Evolutionary conservation across 1,140 invertebrate genomes (phyloP), one percentile per base, ranked within the genome.

Genomic region (Rhyacophila brunnea): DNA sequence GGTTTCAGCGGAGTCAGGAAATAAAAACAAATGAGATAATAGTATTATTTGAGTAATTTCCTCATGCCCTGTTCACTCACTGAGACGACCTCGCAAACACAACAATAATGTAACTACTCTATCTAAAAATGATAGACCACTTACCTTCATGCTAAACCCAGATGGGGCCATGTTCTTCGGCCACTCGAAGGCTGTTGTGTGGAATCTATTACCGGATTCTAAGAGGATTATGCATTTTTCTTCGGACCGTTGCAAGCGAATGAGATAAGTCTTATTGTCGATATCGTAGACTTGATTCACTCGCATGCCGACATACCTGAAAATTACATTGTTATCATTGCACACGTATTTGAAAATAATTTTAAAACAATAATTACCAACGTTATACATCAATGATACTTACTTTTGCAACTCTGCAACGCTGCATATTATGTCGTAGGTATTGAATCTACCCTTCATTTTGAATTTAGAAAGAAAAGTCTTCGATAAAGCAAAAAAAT

Each of bases 261-360:
- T 91, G 6, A 99, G 82, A 79, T 99, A 99, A 0, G 95, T 97
- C 74, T 95, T 96, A 71, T 91, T 89, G 74, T 99, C 96, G 55
- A 99, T 88, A 74, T 99, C 97, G 79, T 99, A 99, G 13, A 99
- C 86, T 80, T 99, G 96, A 71, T 93, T 91, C 0, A 99, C 92
- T 69, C 97, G 80, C 87, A 96, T 90, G 19, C 95, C 94, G 65
- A 95, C 76, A 51, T 93, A 80, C 65, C 92, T 95, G 69, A 55
- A 81, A 77, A 43, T 53, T 42, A 53, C 40, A 44, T 48, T 28
- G 23, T 28, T 28, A 28, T 28, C 23, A 9, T 28, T 28, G 23
- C 23, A n/a, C n/a, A n/a, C n/a, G 23, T 28, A 5, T 5, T 28
- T 9, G 9, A 5, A 28, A 3, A 28, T 28, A 5, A 28, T 40